phyloP scores from a whole-genome alignment of 2,888 invertebrate species.

The Scaptomyza tumidula region DNA sequence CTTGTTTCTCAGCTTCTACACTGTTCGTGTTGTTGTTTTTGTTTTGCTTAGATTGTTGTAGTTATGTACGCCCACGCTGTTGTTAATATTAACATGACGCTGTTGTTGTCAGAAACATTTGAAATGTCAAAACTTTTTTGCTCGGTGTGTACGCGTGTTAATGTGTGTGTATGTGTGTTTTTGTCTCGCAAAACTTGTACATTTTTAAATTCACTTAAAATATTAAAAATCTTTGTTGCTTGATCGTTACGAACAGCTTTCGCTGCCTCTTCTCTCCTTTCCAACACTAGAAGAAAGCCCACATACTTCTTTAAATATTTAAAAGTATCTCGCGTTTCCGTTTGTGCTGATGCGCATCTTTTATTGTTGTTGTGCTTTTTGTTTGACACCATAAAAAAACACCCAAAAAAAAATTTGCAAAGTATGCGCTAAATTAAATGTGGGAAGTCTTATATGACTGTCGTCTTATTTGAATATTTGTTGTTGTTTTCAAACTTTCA shows the following conservation, averaged over 20 bases:
- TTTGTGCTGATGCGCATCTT: slow-evolving; percentile 36
- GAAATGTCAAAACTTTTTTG: slow-evolving; percentile 77
- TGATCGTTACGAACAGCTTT: neutral
- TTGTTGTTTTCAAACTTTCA: slow-evolving; percentile 30
- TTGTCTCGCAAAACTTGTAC: slow-evolving; percentile 53
- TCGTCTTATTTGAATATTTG: slow-evolving; percentile 44
- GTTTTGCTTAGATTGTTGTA: slow-evolving; percentile 36
- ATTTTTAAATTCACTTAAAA: slow-evolving; percentile 78
- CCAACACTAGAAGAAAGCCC: slow-evolving; percentile 1
- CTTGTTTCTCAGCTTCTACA: slow-evolving; percentile 8
- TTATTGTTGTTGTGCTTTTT: slow-evolving; percentile 30
- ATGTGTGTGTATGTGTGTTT: slow-evolving; percentile 9
- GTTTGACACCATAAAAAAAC: slow-evolving; percentile 17
- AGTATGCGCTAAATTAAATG: slow-evolving; percentile 52
- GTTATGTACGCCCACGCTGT: slow-evolving; percentile 58
- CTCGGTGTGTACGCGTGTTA: slow-evolving; percentile 16
- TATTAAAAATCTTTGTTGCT: slow-evolving; percentile 56
- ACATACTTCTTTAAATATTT: slow-evolving; percentile 64
- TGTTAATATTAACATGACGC: slow-evolving; percentile 66
- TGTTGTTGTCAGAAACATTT: slow-evolving; percentile 77
- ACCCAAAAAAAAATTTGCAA: slow-evolving; percentile 12
- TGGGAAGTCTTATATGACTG: slow-evolving; percentile 28
- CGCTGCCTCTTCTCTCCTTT: neutral
- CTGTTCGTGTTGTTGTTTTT: slow-evolving; percentile 16
- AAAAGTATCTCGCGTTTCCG: slow-evolving; percentile 53